Conservation (phyloP, 2,797 vertebrate genomes). For the Allobates femoralis region DNA sequence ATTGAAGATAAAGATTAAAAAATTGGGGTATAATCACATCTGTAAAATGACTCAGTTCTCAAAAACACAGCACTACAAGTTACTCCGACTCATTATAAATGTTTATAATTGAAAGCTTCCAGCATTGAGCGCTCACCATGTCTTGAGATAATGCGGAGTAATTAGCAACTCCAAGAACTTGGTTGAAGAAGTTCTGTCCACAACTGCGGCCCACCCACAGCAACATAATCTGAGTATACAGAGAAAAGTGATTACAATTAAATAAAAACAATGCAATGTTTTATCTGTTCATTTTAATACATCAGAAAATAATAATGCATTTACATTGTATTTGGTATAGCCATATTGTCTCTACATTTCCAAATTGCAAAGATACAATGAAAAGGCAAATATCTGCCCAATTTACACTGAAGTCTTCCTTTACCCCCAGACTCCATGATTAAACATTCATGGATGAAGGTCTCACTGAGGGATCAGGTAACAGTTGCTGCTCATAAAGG, state of each 20-base stretch:
- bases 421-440: no score
- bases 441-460: no score
- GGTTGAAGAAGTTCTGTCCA: slow-evolving; percentile 84
- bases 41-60: no score
- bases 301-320: no score
- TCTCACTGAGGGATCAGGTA: no score
- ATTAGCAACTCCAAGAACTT: slow-evolving; percentile 89
- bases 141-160: slow-evolving; percentile 86
- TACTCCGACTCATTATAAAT: not conserved
- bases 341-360: not conserved
- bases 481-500: no score
- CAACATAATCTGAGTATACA: slow-evolving; percentile 82
- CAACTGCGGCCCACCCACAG: slow-evolving; percentile 93
- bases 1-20: no score
- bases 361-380: not conserved
- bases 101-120: not conserved
- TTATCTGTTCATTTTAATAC: not conserved
- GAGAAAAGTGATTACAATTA: not conserved
- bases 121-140: slow-evolving; percentile 78
- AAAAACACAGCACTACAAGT: no score
- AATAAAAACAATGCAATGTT: not conserved
- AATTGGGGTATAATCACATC: no score
- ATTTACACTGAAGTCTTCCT: not conserved
- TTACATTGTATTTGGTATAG: no score
- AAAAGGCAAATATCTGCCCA: not conserved